Evolutionary conservation across 2,113 vertebrate species (phyloP).

Genomic region (Mustelus asterias): DNA sequence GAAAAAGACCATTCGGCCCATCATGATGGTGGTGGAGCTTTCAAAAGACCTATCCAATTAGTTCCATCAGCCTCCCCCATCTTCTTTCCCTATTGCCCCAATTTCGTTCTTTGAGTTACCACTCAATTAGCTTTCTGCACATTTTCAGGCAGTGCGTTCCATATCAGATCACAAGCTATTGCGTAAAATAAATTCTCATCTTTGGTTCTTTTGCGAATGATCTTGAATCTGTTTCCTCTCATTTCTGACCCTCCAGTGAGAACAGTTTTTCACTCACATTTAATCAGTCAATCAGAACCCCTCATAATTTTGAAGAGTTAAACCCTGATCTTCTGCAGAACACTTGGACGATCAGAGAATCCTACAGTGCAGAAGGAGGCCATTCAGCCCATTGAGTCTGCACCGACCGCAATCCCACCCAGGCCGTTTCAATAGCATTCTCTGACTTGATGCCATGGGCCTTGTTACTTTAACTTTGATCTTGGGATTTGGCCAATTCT

Average conservation of each 20-base stretch:
- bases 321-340: neutral
- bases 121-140: neutral
- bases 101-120: neutral
- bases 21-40: neutral
- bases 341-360: too few relatives aligned
- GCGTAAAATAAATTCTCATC: neutral
- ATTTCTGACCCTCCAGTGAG: too few relatives aligned
- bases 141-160: neutral
- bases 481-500: neutral
- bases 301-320: neutral
- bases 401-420: too few relatives aligned
- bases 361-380: too few relatives aligned
- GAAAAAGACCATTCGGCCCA: neutral
- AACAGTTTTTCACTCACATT: too few relatives aligned
- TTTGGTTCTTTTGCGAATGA: too few relatives aligned
- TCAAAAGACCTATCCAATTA: neutral
- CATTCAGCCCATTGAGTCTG: too few relatives aligned
- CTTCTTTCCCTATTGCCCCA: neutral
- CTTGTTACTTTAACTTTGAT: neutral
- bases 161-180: neutral
- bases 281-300: neutral
- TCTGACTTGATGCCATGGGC: too few relatives aligned
- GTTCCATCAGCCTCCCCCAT: neutral
- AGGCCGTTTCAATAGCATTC: neutral
- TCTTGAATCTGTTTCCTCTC: too few relatives aligned